Evolutionary conservation across 2,113 vertebrate genomes (phyloP), one percentile per base, ranked within the genome.

Genomic region (Abramis brama): DNA sequence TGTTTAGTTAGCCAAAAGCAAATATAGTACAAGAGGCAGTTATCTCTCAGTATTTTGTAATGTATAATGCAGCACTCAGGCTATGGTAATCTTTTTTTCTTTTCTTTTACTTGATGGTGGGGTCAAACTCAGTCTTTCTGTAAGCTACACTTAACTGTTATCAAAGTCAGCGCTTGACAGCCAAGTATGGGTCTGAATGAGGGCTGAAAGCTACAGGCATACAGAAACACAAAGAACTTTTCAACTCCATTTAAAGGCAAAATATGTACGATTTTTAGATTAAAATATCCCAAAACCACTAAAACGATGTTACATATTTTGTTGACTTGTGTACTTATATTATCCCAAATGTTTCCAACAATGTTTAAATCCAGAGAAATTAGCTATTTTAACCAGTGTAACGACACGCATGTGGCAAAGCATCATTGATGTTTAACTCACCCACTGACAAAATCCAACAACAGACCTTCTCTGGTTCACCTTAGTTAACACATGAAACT

Each of bases 1-100:
- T 76, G 70, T 76, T 86, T 82, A 36, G 73, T 66, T 82, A 36
- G 43, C 36, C 39, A 62, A 62, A 62, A 82, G 55, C 60, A 74
- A 74, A 82, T 30, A 82, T 30, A 82, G 30, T 60, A 75, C 27
- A 15, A 39, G 36, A 80, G 79, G 12, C 57, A 9, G 33, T 70
- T 71, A 70, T 80, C 45, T 45, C 25, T 57, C 13, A 71, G 79
- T 19, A 62, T 66, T 64, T 55, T n/a, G 47, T n/a, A 64, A 7
- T 11, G 52, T 33, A 64, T 9, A 55, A 43, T 47, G 77, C 45
- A 52, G 75, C 17, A 82, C 50, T 55, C 50, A 33, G 5, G 50
- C 52, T 71, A 30, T 36, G 27, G 23, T 15, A 81, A 62, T 45
- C 17, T 43, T 55, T 23, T 75, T 60, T 55, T 64, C 43, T 43